Conservation (phyloP, 2,888 invertebrate species). For the Rhynchonema sp. region DNA sequence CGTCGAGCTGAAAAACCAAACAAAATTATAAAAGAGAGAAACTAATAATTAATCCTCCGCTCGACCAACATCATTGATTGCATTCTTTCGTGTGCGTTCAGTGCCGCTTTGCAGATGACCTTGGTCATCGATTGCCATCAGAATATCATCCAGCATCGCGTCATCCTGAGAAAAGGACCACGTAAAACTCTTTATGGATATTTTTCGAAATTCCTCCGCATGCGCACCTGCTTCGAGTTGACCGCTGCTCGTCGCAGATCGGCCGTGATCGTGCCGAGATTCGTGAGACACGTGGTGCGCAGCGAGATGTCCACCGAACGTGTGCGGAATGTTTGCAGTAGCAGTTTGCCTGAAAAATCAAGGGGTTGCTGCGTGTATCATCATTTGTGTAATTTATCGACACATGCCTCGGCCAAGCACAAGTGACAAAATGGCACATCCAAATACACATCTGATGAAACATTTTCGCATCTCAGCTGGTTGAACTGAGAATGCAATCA, state of each 20-base stretch:
- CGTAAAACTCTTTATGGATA: conserved; percentile 6
- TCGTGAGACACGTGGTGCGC: conserved; percentile 65
- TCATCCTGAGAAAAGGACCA: conserved; percentile 5
- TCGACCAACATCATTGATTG: neutral
- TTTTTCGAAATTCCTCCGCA: conserved; percentile 15
- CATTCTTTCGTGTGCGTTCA: neutral
- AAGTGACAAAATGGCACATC: neutral
- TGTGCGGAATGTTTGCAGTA: conserved; percentile 54
- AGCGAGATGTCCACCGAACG: conserved; percentile 86
- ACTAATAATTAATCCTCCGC: no score
- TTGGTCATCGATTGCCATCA: neutral
- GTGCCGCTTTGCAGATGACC: neutral
- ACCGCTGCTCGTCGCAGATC: conserved; percentile 37
- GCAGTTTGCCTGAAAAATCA: conserved; percentile 19
- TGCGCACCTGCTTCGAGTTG: conserved; percentile 34
- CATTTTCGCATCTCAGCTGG: no score
- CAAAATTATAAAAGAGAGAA: neutral
- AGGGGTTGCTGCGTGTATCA: no score
- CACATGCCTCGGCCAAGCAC: neutral
- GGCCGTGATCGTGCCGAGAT: conserved; percentile 17
- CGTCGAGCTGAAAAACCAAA: conserved; percentile 13
- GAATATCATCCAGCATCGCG: conserved; percentile 43
- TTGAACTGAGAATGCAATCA: no score
- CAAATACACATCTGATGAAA: no score
- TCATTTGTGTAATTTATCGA: no score